A percentile compares a stretch with the other conserved stretches of the same genome.
Evolutionary conservation across 2,888 invertebrate genomes (phyloP).

Genomic region (Elysia crispata): DNA sequence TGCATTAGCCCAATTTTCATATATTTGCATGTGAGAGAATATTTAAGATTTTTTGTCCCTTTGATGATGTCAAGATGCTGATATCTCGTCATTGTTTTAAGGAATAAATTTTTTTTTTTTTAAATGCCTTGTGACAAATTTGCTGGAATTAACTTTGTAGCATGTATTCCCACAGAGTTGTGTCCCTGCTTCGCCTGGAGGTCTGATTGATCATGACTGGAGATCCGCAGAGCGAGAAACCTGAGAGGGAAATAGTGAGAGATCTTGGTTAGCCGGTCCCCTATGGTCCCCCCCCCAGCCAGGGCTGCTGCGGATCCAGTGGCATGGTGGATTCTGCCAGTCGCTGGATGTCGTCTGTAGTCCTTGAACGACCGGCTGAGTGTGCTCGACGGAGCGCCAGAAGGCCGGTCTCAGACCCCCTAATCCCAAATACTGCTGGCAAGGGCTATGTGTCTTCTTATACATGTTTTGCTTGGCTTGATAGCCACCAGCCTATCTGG

Average conservation of each 20-base stretch:
- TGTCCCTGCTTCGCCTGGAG: constrained; percentile 36
- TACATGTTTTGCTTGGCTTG: no score
- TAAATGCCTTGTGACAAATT: no score
- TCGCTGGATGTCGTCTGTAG: constrained; percentile 34
- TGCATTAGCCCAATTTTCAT: no score
- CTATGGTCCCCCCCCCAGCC: no score
- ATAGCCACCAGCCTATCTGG: no score
- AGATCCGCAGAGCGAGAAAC: constrained; percentile 48
- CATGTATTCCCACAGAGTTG: constrained; percentile 42
- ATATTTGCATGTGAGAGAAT: no score
- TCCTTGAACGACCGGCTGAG: constrained; percentile 6
- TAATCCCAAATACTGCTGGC: constrained; percentile 21
- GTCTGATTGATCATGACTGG: constrained; percentile 48
- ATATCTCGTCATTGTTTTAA: no score
- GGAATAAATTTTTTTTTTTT: no score
- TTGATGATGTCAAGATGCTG: no score
- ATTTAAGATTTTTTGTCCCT: no score
- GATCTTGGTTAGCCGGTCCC: no score
- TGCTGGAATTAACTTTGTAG: constrained; percentile 27
- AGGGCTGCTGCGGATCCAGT: constrained; percentile 26
- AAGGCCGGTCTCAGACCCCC: background rate
- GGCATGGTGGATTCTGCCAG: constrained; percentile 43
- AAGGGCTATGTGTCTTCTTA: constrained; percentile 13
- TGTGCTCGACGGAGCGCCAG: background rate
- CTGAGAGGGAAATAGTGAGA: constrained; percentile 25